Base-by-base conservation (phyloP, 1,140 invertebrate genomes). In the Pseudomyrmex sp. region DNA sequence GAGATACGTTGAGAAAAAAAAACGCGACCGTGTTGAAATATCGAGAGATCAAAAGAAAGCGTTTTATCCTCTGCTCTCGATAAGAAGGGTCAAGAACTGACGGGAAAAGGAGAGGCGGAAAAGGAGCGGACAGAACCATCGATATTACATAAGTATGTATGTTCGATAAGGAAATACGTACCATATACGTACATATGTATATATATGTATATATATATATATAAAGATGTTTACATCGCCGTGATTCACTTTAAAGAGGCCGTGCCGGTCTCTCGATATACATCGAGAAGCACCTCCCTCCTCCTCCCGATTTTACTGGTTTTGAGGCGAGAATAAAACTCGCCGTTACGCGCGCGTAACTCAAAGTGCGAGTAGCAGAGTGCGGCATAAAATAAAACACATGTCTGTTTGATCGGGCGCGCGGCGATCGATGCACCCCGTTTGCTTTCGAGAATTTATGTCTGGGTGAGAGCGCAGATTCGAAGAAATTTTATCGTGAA, bases 171-270 rank as follows among this genome's bases (percentile, higher is more conserved):
- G 18, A 8, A 15, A n/a, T 65, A 26, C 13, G 15, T 35, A 52
- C 18, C 50, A 23, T 18, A 56, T 69, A 58, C 10, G 56, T 35
- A 58, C 12, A 50, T 48, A 20, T 50, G 5, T 35, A 35, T 35
- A 7, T 7, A 7, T 35, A 35, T 35, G 5, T 50, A 35, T 35
- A 35, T 35, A 7, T 7, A 7, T 35, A 35, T 35, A 35, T 80
- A 52, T 87, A 84, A 87, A 87, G 73, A 70, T 56, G 68, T 77
- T 74, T 86, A 87, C 75, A 84, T 66, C 56, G 61, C 4, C 61
- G 80, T 86, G 86, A 87, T 86, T 86, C 80, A 69, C 80, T 86
- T 73, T 73, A 59, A 87, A 86, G 62, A 58, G 66, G 23, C 54
- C 44, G 46, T 48, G 56, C 46, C 23, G 35, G 35, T 35, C n/a